Evolutionary conservation across 2,113 vertebrate species (phyloP), one percentile per base, ranked within the genome.

Genomic region (Sturnus vulgaris): DNA sequence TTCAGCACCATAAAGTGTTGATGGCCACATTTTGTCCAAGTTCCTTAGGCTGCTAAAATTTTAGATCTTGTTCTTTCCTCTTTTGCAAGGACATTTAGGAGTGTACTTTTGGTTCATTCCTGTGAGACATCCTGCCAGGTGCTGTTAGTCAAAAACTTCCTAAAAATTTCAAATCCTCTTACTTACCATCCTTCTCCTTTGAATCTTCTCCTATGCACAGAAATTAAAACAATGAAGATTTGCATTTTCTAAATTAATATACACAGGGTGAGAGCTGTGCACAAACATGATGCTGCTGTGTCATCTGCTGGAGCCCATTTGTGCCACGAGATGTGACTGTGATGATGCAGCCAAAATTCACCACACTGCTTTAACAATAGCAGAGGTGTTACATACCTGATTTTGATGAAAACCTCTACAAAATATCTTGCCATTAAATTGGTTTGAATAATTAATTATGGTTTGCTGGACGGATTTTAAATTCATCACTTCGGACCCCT

Each of bases 301-400:
- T 22, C 49, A 40, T 6, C 31, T 30, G 35, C 20, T 24, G 49
- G 27, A 78, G 37, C n/a, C 21, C 23, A 46, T 35, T 18, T 50
- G n/a, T 39, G 60, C 24, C 50, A 65, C 0, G 0, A 84, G 28
- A 55, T 0, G 0, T 4, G 40, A 37, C 25, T 15, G 61, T 3
- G 6, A 65, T 12, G 40, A 56, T 10, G 46, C 75, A 46, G 50
- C 1, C 81, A 91, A 83, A 93, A 86, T 50, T 81, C 60, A 77
- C 16, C 39, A 40, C 64, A 55, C 1, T 33, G 19, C 24, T 53
- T 22, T 49, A 90, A 52, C 37, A 82, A 17, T 10, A 85, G 28
- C 0, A 12, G 47, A 88, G 27, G 15, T 79, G 44, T 22, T 49
- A 37, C 56, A 52, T 11, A 64, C 15, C 35, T 60, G 52, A 68